A percentile compares a stretch with the other conserved stretches of the same genome.
These are phyloP conservation scores for Cydia strobilella DNA, from an alignment of 1,140 invertebrate genomes.

Conservation along the genomic window DNA sequence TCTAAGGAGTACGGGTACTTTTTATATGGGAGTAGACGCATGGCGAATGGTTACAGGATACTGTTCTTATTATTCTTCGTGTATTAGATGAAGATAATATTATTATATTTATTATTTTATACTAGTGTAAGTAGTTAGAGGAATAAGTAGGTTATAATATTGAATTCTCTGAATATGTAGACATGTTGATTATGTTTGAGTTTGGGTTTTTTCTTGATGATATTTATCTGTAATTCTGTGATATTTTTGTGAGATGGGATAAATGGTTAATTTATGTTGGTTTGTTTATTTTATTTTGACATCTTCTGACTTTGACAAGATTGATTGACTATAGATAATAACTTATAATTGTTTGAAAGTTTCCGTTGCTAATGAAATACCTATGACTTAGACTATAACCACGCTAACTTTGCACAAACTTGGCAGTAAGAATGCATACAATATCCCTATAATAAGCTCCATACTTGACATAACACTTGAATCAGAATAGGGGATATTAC, in stretches of 20 bases:
- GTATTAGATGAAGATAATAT: background rate
- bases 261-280: background rate
- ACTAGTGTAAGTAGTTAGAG: background rate
- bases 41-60: conserved; percentile 36
- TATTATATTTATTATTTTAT: no score
- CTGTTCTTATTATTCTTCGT: background rate
- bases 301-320: background rate
- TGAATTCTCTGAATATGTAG: background rate
- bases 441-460: no score
- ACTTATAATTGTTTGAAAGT: no score
- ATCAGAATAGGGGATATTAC: no score
- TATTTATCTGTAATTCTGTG: background rate
- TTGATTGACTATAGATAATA: background rate
- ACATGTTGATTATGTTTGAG: background rate
- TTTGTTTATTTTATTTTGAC: background rate
- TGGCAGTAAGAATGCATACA: no score
- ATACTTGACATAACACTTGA: no score
- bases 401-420: no score
- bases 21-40: conserved; percentile 49
- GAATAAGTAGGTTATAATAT: background rate
- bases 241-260: background rate
- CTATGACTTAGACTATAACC: no score
- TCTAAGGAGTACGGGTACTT: conserved; percentile 43
- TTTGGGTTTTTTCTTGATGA: background rate
- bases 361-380: no score